Base-by-base conservation (phyloP, 2,888 invertebrate species). In the Cerastoderma edule region DNA sequence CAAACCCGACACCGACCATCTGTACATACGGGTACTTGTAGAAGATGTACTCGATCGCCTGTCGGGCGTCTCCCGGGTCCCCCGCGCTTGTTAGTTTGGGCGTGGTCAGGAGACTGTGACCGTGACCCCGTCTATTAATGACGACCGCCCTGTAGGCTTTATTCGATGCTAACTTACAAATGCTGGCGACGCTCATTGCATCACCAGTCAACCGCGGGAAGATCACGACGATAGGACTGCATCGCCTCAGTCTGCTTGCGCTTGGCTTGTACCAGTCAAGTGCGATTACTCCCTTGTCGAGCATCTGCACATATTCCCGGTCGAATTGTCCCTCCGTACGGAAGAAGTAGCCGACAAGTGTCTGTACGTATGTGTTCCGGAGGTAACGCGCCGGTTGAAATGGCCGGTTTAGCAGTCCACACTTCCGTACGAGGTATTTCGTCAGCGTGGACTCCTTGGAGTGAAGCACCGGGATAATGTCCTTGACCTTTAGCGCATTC, bases 41-140 rank as follows among this genome's bases (percentile, higher is more conserved):
- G 19, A 80, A 76, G 0, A 91, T 83, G 72, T 90, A 91, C 35
- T 87, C 85, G 24, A 91, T 78, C 6, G 88, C 89, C 71, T 89
- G 88, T 68, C 89, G 69, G 5, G 89, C 73, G 65, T 91, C 91
- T 0, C 83, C 73, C 1, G 90, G 89, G 67, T 91, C 91, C 0
- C 90, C 90, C 24, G 85, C 86, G 33, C 87, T 87, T 57, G 89
- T 89, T 13, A 91, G 75, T 56, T 85, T 88, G 0, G 90, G 86
- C 2, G 91, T 89, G 56, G 90, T 88, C 44, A 92, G 68, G 10
- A 85, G 85, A 63, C 87, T 87, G 24, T 81, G 83, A 5, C 89
- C 90, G 70, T 89, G 89, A 10, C 91, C 92, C 30, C 92, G 78
- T 35, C 89, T 72, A 70, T 91, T 91, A 69, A 91, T 89, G 5